Evolutionary conservation across 2,797 vertebrate species (phyloP).

Genomic region (Gallinago nigripennis): DNA sequence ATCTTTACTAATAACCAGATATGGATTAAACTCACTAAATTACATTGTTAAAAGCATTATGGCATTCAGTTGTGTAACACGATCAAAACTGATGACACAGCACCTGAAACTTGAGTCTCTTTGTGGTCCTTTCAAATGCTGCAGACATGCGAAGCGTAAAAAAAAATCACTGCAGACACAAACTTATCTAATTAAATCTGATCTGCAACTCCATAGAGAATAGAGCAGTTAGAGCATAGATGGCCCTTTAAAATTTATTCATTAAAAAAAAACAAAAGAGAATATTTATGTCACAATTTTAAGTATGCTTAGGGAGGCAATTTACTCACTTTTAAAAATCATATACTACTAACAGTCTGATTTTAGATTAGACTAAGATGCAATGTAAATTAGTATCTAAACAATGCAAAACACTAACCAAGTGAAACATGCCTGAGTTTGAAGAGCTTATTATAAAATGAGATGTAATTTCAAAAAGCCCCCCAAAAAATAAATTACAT

Average conservation of each 20-base stretch:
- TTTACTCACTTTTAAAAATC: not conserved
- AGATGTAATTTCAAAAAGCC: not conserved
- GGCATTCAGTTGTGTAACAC: conserved; percentile 23
- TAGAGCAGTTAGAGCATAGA: conserved; percentile 5
- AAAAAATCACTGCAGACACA: conserved; percentile 1
- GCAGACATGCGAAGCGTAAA: not conserved
- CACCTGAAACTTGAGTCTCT: conserved; percentile 53
- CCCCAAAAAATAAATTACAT: not conserved
- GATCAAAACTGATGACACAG: conserved; percentile 50
- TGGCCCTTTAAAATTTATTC: not conserved
- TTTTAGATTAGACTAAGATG: not conserved
- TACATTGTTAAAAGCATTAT: conserved; percentile 48
- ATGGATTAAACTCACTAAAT: conserved; percentile 30
- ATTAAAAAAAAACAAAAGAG: not conserved
- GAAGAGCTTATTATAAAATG: not conserved
- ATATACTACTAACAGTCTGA: not conserved
- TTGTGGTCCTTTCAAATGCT: conserved; percentile 31
- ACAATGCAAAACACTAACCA: not conserved
- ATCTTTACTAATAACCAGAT: conserved; percentile 9
- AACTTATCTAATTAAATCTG: conserved; percentile 57
- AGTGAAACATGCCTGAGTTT: not conserved
- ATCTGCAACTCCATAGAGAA: conserved; percentile 27
- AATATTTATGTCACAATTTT: not conserved
- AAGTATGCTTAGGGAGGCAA: not conserved
- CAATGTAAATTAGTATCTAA: not conserved